Percentiles rank a stretch among this genome's conserved stretches.
Conservation (phyloP, 2,888 invertebrate species). For the Meloe dianella region DNA sequence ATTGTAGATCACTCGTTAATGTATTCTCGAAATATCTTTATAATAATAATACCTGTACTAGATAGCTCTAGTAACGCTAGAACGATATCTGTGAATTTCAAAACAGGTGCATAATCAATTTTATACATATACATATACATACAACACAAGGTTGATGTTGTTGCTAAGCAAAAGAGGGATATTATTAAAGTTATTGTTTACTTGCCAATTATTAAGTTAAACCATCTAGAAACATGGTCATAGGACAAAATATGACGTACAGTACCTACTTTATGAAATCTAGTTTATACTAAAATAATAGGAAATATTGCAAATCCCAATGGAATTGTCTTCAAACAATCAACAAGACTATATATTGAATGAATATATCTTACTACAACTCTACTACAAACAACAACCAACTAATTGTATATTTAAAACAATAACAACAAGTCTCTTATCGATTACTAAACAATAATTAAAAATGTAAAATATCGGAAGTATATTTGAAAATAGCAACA, state of each 20-base stretch:
- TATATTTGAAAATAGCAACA: constrained; percentile 33
- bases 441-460: not conserved
- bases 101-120: constrained; percentile 30
- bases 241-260: not conserved
- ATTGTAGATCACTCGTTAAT: not conserved
- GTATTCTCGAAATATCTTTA: not conserved
- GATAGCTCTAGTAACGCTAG: constrained; percentile 12
- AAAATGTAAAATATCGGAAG: no score
- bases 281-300: no score
- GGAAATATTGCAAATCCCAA: no score
- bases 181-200: constrained; percentile 32
- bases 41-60: not conserved
- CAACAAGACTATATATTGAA: no score
- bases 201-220: constrained; percentile 34
- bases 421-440: no score
- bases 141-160: constrained; percentile 30
- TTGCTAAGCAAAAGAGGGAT: constrained; percentile 26
- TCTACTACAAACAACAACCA: no score
- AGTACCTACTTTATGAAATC: no score
- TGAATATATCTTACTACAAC: no score
- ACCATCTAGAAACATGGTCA: constrained; percentile 15
- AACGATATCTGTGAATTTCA: constrained; percentile 30
- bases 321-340: no score
- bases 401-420: no score
- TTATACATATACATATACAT: constrained; percentile 12